Evolutionary conservation across 2,113 vertebrate genomes (phyloP).

Genomic region (Rhabdornis inornatus): DNA sequence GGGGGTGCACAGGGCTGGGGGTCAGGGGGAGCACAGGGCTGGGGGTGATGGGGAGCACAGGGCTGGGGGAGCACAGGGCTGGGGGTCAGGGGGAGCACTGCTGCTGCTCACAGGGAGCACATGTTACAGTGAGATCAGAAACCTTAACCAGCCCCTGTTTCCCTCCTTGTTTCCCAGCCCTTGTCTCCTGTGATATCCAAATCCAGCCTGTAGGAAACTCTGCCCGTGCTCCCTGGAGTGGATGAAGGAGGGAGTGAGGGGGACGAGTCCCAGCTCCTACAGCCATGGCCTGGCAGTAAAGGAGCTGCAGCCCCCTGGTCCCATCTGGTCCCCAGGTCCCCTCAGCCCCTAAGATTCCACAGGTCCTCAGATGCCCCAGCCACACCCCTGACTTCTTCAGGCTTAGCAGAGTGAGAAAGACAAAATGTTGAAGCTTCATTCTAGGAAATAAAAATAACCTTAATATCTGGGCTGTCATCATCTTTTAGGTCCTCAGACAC

Average conservation of each 20-base stretch:
- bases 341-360: background rate
- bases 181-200: background rate
- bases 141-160: background rate
- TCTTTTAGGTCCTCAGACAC: background rate
- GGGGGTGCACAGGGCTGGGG: background rate
- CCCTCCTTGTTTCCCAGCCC: background rate
- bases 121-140: background rate
- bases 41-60: background rate
- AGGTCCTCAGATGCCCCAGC: background rate
- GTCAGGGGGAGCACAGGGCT: no score
- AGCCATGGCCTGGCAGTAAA: accelerated
- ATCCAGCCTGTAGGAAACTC: background rate
- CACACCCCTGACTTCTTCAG: background rate
- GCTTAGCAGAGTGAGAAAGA: background rate
- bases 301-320: background rate
- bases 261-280: background rate
- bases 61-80: accelerated
- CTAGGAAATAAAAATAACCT: background rate
- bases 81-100: no score
- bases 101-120: background rate
- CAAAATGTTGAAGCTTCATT: background rate
- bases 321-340: no score
- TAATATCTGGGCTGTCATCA: background rate
- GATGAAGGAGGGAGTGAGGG: background rate
- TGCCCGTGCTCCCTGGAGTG: accelerated